phyloP scores from a whole-genome alignment of 2,113 vertebrate genomes.

The Melanotaenia duboulayi region DNA sequence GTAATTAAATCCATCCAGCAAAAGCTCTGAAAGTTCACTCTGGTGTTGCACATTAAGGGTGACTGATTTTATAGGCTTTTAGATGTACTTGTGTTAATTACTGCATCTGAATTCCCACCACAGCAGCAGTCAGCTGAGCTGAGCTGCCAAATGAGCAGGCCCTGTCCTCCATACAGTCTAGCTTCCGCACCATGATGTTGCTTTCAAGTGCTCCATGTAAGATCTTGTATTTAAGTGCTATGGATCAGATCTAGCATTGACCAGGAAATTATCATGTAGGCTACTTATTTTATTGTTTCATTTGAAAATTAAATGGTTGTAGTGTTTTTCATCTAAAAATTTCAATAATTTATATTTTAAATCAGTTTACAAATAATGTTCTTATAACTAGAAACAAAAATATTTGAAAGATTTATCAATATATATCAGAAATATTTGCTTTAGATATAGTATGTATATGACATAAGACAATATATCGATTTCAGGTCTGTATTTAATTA shows the following conservation, averaged over 20 bases:
- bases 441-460: too few species aligned
- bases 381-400: too few species aligned
- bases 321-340: too few species aligned
- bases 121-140: conserved; percentile 9
- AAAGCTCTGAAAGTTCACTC: not conserved
- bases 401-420: too few species aligned
- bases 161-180: conserved; percentile 16
- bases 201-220: conserved; percentile 44
- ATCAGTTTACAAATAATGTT: too few species aligned
- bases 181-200: conserved; percentile 34
- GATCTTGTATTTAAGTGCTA: conserved; percentile 8
- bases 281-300: too few species aligned
- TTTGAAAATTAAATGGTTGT: too few species aligned
- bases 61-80: not conserved
- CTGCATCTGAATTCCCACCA: conserved; percentile 11
- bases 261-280: too few species aligned
- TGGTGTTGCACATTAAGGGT: not conserved
- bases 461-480: too few species aligned
- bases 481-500: too few species aligned
- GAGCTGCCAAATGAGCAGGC: conserved; percentile 11
- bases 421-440: too few species aligned
- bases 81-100: conserved; percentile 83
- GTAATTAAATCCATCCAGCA: not conserved
- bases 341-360: too few species aligned
- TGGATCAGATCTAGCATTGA: not conserved